Evolutionary conservation across 2,113 vertebrate species (phyloP), one percentile per base, ranked within the genome.

Genomic region (Promerops cafer): DNA sequence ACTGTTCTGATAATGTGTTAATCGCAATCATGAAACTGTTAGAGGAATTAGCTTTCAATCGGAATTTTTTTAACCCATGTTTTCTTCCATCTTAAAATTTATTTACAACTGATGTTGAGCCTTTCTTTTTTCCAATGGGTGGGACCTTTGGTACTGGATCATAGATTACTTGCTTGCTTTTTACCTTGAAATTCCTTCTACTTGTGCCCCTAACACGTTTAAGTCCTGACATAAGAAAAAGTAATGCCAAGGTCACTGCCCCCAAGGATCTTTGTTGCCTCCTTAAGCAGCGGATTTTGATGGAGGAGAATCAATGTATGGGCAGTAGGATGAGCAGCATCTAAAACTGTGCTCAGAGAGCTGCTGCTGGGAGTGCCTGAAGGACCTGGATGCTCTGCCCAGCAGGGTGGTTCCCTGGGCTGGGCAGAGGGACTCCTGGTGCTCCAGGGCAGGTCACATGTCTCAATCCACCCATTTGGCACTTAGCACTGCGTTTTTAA

Each of bases 401-500:
- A 37, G 61, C 45, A 45, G 72, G 37, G 16, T 68, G 53, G 15
- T 22, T 21, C 27, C 45, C 27, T 52, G 53, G 44, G 23, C 18
- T 27, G 44, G 54, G 21, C 44, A 77, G 21, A 50, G 61, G 26
- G 35, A 57, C 60, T 5, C 35, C 20, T 42, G 0, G 35, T 26
- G 52, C 53, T 77, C 71, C 22, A 44, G 61, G 44, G 9, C 31
- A 22, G 49, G 16, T 64, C 18, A 4, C 7, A 0, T 3, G 2
- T 30, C 27, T 21, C 39, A 11, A 1, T 18, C 59, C 60, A 4
- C 1, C 0, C 22, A 15, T 28, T 14, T 53, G 69, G 19, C 39
- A 10, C 16, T 37, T n/a, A 13, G 0, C 5, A 6, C 61, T 7
- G 39, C 12, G 7, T 22, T 9, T n/a, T 42, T n/a, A 7, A 39